Base-by-base conservation (phyloP, 2,113 vertebrate species). In the Leptobrachium leishanense region DNA sequence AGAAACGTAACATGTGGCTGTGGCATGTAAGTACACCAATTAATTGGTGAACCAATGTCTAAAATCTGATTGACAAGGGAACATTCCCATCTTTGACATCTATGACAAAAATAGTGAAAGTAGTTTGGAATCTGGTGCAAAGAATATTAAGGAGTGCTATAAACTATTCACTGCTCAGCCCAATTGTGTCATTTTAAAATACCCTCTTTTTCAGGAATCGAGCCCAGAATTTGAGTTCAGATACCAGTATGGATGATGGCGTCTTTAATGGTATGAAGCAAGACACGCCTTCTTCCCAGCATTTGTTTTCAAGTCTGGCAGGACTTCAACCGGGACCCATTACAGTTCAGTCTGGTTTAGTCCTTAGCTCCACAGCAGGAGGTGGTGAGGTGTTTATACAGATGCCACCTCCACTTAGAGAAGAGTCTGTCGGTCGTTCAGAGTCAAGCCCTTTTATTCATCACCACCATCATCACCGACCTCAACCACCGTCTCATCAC, bases 191-290 rank as follows among this genome's bases (percentile, higher is more conserved):
- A 5, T 50, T 5, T 50, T 50, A 4, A 62, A 43, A 74, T 76
- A 81, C 1, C 2, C 6, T 67, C 0, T 40, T 73, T 42, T 0
- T 63, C 86, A 99, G 98, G 88, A 96, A 83, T 84, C 94, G 96
- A 85, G 96, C 92, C 89, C 97, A 98, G 85, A 92, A 95, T 0
- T 89, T 97, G 77, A 95, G 95, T 82, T 94, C 98, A 0, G 97
- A 98, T 88, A 90, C 94, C 72, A 94, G 94, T 10, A 90, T 96
- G 86, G 96, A 97, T 74, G 95, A 97, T 81, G 92, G 95, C 0
- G 95, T 98, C 59, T 99, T 98, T 5, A 95, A 98, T 85, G 95
- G 96, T 83, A 89, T 98, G 82, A 99, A 98, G 88, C 93, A 95
- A 0, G 96, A 98, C 76, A 79, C 92, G 0, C 85, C 95, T 0